A percentile compares a stretch with the other conserved stretches of the same genome.
Evolutionary conservation across 1,140 invertebrate genomes (phyloP).

Genomic region (Atopsyche davidsoni): DNA sequence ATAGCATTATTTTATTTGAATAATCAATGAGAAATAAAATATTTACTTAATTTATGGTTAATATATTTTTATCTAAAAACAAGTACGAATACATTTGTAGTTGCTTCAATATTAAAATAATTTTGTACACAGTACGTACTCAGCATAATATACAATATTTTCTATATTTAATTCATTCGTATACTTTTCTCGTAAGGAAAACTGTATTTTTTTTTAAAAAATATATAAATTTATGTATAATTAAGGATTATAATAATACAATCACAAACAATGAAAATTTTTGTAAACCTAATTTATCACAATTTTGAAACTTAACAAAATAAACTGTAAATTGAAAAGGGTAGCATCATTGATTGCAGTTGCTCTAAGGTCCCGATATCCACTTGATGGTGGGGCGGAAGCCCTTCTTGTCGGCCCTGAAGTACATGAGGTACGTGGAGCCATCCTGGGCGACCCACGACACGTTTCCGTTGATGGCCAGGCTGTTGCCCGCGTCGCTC

Average conservation of each 20-base stretch:
- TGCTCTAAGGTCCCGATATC: slow-evolving; percentile 20
- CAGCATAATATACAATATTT: too few species aligned
- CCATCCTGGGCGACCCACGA: slow-evolving; percentile 62
- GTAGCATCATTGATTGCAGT: too few species aligned
- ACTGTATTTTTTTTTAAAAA: background rate
- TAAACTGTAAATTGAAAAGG: background rate
- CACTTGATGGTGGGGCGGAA: slow-evolving; percentile 59
- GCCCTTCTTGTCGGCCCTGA: slow-evolving; percentile 72
- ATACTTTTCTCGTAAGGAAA: too few species aligned
- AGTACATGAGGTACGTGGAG: slow-evolving; percentile 64
- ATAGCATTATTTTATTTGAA: too few species aligned
- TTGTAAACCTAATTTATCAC: background rate
- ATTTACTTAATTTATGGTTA: too few species aligned
- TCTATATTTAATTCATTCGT: too few species aligned
- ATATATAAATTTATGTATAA: background rate
- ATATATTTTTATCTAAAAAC: too few species aligned
- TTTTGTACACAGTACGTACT: too few species aligned
- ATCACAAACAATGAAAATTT: background rate
- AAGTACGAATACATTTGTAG: too few species aligned
- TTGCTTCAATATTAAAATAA: too few species aligned
- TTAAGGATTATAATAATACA: background rate
- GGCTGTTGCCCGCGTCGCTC: slow-evolving; percentile 53
- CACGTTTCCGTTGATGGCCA: slow-evolving; percentile 56
- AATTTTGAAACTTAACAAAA: slow-evolving; percentile 1
- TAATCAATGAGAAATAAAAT: too few species aligned